phyloP scores from a whole-genome alignment of 2,888 invertebrate genomes.

The Dicroscelio sp. region DNA sequence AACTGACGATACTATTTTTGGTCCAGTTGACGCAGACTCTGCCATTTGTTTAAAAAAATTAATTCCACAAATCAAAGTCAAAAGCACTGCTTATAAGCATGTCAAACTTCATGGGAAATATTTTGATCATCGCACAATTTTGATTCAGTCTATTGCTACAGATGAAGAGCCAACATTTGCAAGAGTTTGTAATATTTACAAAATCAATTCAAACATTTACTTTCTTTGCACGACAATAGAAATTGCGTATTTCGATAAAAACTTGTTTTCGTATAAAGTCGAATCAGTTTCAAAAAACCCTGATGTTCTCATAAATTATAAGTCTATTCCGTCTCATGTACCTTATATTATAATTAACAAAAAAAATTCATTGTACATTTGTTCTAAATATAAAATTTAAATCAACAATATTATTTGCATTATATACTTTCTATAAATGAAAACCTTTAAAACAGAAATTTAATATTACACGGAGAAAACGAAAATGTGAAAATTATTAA shows the following conservation, averaged over 20 bases:
- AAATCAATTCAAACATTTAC: conserved; percentile 44
- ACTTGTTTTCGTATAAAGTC: conserved; percentile 55
- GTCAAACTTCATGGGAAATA: conserved; percentile 21
- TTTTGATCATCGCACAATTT: conserved; percentile 38
- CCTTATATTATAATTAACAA: too few species aligned
- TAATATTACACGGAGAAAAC: too few species aligned
- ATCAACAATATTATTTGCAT: too few species aligned
- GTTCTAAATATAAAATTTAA: too few species aligned
- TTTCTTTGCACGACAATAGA: conserved; percentile 29
- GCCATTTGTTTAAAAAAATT: conserved; percentile 25
- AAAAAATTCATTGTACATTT: too few species aligned
- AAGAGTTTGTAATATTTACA: conserved; percentile 50
- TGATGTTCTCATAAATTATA: conserved; percentile 28
- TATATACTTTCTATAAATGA: too few species aligned
- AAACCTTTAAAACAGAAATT: too few species aligned
- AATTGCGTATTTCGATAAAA: conserved; percentile 51
- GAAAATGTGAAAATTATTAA: too few species aligned
- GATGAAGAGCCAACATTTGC: conserved; percentile 52
- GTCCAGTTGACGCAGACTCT: conserved; percentile 29
- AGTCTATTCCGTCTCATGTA: conserved; percentile 32
- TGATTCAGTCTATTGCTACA: conserved; percentile 47
- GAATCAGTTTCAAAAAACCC: conserved; percentile 4
- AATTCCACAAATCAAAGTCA: conserved; percentile 17
- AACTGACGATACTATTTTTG: conserved; percentile 15
- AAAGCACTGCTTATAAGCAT: conserved; percentile 28